phyloP scores from a whole-genome alignment of 2,797 vertebrate species.

The Microctenopoma steveboyesi region DNA sequence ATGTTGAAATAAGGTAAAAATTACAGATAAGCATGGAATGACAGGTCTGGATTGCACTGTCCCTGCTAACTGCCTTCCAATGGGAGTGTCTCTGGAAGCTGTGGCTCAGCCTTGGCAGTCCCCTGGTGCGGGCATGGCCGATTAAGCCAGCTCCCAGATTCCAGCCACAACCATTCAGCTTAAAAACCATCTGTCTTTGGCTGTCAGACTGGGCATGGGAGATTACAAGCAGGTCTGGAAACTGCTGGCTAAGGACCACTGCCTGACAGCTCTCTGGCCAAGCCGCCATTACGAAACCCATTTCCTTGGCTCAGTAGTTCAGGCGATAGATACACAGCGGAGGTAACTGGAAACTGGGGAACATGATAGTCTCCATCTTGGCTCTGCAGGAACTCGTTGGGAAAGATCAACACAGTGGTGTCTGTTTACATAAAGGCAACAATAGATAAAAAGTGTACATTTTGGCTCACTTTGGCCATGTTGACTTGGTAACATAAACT shows the following conservation, averaged over 20 bases:
- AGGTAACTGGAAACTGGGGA: conserved; percentile 72
- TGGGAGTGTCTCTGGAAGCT: conserved; percentile 68
- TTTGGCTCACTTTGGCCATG: conserved; percentile 21
- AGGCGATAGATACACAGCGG: conserved; percentile 74
- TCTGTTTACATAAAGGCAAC: conserved; percentile 42
- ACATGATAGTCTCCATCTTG: conserved; percentile 68
- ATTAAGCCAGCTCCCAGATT: conserved; percentile 80
- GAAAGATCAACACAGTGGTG: conserved; percentile 52
- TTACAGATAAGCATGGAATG: conserved; percentile 58
- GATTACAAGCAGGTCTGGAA: conserved; percentile 83
- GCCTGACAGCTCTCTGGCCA: conserved; percentile 79
- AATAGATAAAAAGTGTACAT: conserved; percentile 36
- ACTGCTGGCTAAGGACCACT: conserved; percentile 80
- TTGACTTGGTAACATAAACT: conserved; percentile 15
- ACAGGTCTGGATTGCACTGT: conserved; percentile 60
- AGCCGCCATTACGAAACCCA: conserved; percentile 79
- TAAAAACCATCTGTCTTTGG: conserved; percentile 84
- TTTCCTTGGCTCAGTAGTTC: conserved; percentile 80
- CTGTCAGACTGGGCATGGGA: conserved; percentile 81
- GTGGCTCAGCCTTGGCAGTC: conserved; percentile 72
- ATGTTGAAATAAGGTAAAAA: conserved; percentile 68
- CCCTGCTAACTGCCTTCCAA: conserved; percentile 64
- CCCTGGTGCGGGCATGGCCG: conserved; percentile 69
- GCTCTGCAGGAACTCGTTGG: conserved; percentile 53
- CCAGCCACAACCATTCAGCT: conserved; percentile 82